phyloP scores from a whole-genome alignment of 2,797 vertebrate species.

The Trachops cirrhosus region DNA sequence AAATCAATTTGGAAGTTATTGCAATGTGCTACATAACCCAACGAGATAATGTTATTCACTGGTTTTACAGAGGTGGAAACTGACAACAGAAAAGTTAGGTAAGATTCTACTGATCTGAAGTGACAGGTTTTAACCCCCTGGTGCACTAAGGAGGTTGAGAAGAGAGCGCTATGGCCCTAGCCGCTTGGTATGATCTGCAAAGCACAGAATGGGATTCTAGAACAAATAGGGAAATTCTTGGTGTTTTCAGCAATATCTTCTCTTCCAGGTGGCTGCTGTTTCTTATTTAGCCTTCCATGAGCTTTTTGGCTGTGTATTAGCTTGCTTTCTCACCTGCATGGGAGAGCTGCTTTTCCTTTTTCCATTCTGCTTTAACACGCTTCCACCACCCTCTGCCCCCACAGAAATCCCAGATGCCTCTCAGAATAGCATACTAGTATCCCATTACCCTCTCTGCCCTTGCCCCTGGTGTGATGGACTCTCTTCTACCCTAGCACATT shows the following conservation, averaged over 20 bases:
- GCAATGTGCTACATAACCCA: background rate
- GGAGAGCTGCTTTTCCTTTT: background rate
- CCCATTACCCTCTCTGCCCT: background rate
- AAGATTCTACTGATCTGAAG: background rate
- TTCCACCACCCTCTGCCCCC: background rate
- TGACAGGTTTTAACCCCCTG: background rate
- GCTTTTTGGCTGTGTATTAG: background rate
- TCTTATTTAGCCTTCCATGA: background rate
- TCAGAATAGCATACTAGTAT: fast-evolving
- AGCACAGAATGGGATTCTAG: background rate
- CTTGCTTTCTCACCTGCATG: background rate
- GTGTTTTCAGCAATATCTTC: background rate
- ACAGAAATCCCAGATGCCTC: background rate
- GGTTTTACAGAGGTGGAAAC: background rate
- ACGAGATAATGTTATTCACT: background rate
- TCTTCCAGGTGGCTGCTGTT: background rate
- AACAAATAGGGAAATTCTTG: background rate
- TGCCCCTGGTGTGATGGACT: background rate
- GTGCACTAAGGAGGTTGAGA: background rate
- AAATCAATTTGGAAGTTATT: background rate
- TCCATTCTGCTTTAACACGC: background rate
- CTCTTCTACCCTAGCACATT: background rate
- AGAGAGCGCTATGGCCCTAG: background rate
- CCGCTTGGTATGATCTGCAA: background rate
- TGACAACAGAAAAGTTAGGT: background rate